These are phyloP conservation scores for Diarsia mendica DNA, from an alignment of 2,888 invertebrate genomes.

Conservation along the genomic window DNA sequence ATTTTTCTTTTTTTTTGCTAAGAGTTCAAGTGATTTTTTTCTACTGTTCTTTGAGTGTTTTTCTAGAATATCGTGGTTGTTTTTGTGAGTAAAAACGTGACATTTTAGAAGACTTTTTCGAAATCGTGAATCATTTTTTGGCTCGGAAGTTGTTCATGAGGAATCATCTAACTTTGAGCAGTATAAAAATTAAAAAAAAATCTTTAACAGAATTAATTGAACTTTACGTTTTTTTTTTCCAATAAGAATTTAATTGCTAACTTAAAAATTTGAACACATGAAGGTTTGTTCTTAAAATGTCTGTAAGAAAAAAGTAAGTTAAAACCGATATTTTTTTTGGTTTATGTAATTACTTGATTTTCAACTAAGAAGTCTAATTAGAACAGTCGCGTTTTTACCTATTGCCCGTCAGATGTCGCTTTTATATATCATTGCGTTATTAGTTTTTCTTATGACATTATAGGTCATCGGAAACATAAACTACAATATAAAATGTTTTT, in stretches of 20 bases:
- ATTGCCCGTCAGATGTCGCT: constrained; percentile 63
- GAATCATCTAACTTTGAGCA: rapidly evolving
- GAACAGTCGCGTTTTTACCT: constrained; percentile 38
- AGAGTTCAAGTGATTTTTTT: constrained; percentile 26
- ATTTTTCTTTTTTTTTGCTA: constrained; percentile 41
- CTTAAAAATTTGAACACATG: neutral
- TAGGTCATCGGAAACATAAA: constrained; percentile 52
- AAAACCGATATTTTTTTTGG: too few species aligned
- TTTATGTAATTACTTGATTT: neutral
- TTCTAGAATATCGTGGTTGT: neutral
- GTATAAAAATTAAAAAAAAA: neutral
- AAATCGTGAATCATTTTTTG: neutral
- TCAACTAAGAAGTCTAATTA: constrained; percentile 29
- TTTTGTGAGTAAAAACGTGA: constrained; percentile 10
- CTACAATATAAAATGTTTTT: constrained; percentile 3
- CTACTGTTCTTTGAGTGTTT: constrained; percentile 1
- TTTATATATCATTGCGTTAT: constrained; percentile 1
- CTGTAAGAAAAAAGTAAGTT: neutral
- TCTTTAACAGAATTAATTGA: neutral
- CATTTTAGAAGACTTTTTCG: neutral
- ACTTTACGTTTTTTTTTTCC: neutral
- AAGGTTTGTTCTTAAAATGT: neutral
- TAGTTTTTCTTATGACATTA: constrained; percentile 36
- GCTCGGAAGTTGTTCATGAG: neutral
- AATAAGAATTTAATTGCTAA: neutral